These are phyloP conservation scores for Himantopus leucocephalus DNA, from an alignment of 2,113 vertebrate genomes.

Conservation along the genomic window DNA sequence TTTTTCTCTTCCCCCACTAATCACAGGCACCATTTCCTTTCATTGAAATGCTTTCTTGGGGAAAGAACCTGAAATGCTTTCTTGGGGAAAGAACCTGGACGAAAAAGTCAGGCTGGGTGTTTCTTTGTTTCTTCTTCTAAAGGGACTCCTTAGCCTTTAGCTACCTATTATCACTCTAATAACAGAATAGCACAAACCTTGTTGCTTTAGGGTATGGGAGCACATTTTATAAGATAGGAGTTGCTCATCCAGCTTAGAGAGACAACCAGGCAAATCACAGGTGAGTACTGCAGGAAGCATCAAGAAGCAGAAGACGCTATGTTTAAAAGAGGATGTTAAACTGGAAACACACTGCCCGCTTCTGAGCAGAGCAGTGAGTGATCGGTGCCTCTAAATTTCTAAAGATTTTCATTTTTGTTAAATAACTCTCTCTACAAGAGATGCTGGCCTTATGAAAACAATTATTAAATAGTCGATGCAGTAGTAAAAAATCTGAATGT, in stretches of 20 bases:
- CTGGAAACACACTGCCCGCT: background rate
- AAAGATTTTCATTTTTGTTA: slow-evolving; percentile 49
- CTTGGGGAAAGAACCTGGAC: background rate
- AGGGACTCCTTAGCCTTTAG: background rate
- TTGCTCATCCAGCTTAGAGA: background rate
- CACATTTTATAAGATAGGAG: background rate
- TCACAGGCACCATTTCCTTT: background rate
- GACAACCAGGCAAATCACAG: background rate
- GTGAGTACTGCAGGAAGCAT: background rate
- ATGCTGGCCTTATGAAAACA: background rate
- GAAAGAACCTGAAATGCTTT: too few species aligned
- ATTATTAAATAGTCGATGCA: background rate
- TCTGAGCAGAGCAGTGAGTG: background rate
- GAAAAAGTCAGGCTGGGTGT: background rate
- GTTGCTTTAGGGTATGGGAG: background rate
- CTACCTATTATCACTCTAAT: background rate
- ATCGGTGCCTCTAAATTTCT: slow-evolving; percentile 1
- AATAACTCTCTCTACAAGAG: background rate
- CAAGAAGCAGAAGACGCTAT: background rate
- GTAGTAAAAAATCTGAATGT: background rate
- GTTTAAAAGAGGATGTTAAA: background rate
- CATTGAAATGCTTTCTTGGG: background rate
- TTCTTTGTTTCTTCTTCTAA: background rate
- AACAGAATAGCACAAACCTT: background rate
- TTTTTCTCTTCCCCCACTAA: background rate